A percentile compares a stretch with the other conserved stretches of the same genome.
phyloP scores from a whole-genome alignment of 2,888 invertebrate species.

The Pantelozetes paolii region DNA sequence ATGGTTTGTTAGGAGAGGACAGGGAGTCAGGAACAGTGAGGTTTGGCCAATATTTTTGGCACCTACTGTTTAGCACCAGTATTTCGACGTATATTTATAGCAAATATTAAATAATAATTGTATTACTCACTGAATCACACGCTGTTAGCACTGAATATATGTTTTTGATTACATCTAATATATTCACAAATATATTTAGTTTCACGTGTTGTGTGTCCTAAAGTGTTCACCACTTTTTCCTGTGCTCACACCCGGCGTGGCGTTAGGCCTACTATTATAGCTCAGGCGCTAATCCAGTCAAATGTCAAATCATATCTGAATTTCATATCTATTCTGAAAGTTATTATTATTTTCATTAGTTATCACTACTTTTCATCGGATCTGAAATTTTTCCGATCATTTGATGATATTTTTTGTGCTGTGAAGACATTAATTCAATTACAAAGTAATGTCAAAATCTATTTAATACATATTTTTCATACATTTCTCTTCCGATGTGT shows the following conservation, averaged over 20 bases:
- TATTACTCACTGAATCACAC: slow-evolving; percentile 13
- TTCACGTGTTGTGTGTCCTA: background rate
- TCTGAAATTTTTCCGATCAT: background rate
- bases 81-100: background rate
- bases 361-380: background rate
- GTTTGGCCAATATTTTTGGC: too few relatives aligned
- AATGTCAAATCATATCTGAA: slow-evolving; percentile 4
- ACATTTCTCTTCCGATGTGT: too few relatives aligned
- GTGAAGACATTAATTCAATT: background rate
- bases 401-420: background rate
- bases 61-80: too few relatives aligned
- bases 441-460: background rate
- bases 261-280: background rate
- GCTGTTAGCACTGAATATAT: background rate
- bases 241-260: background rate
- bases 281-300: background rate
- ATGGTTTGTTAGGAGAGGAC: background rate
- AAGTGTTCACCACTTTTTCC: background rate
- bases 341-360: background rate
- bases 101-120: slow-evolving; percentile 20
- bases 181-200: slow-evolving; percentile 9
- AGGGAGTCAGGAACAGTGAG: background rate
- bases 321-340: background rate
- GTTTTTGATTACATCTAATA: background rate
- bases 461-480: background rate